Base-by-base conservation (phyloP, 2,888 invertebrate genomes). In the Adelphocoris suturalis region DNA sequence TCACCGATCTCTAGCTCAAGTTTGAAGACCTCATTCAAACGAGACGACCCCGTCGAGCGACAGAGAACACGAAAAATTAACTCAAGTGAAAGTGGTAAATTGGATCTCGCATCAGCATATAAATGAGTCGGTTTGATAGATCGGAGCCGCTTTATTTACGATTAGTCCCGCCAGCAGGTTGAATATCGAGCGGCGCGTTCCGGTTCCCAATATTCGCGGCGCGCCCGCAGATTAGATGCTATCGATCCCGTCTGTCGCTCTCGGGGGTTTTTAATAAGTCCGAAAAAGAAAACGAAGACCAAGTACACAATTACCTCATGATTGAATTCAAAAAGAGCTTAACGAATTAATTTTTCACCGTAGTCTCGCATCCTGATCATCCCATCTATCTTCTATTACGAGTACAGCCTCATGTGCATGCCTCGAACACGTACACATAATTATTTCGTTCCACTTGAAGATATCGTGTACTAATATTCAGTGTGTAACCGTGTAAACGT, bases 151-250 rank as follows among this genome's bases (percentile, higher is more conserved):
- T 61, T 61, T n/a, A 61, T 61, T 61, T 19, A 9, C 61, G 61
- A 68, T 68, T 68, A 68, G 68, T 23, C 23, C 68, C 23, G 68
- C 23, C 11, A 19, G 68, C 68, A 68, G 68, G 68, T 68, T 68
- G 68, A 19, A 23, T 11, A 23, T 68, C 9, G 12, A 23, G 27
- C 19, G 27, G 0, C 23, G 68, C 68, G 19, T 23, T 68, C 27
- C 68, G 23, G 9, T 27, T 68, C 23, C 12, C 12, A 0, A 27
- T 68, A 68, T 68, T 68, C 68, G 23, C 23, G 23, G 23, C 19
- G 23, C 68, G 68, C 27, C 23, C 5, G 11, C 61, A 61, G 61
- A 61, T 61, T 61, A n/a, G 61, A 61, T 61, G 61, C n/a, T 68
- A 23, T 68, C 68, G 5, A 68, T 11, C 68, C 9, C 19, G 27